phyloP scores from a whole-genome alignment of 2,888 invertebrate genomes.

The Acronicta leporina region DNA sequence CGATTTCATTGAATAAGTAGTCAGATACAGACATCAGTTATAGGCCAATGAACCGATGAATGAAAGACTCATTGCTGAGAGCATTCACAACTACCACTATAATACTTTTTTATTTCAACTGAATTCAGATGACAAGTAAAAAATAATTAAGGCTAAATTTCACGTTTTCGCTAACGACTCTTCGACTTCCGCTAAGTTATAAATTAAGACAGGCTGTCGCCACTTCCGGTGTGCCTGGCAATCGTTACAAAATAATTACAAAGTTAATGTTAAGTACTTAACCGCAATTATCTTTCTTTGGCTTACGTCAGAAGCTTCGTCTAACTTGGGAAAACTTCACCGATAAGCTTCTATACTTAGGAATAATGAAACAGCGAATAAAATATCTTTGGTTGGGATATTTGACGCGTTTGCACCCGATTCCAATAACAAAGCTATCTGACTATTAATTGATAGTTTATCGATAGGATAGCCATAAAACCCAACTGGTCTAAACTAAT shows the following conservation, averaged over 20 bases:
- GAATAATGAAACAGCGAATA: too few relatives aligned
- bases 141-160: slow-evolving; percentile 2
- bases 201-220: slow-evolving; percentile 26
- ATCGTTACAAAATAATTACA: slow-evolving; percentile 30
- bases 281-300: slow-evolving; percentile 26
- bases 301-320: slow-evolving; percentile 15
- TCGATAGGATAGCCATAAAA: too few relatives aligned
- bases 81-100: too few relatives aligned
- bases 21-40: too few relatives aligned
- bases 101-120: background rate
- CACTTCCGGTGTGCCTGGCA: slow-evolving; percentile 9
- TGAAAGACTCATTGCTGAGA: too few relatives aligned
- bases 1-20: too few relatives aligned
- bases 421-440: too few relatives aligned
- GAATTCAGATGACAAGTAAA: background rate
- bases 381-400: too few relatives aligned
- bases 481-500: too few relatives aligned
- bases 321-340: slow-evolving; percentile 13
- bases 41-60: too few relatives aligned
- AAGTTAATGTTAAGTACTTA: slow-evolving; percentile 24
- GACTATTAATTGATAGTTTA: too few relatives aligned
- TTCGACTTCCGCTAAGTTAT: slow-evolving; percentile 18
- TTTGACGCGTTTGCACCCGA: too few relatives aligned
- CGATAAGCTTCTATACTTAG: background rate
- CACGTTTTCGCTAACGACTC: slow-evolving; percentile 21